Evolutionary conservation across 2,888 invertebrate species (phyloP).

Genomic region (Proisotoma minuta): DNA sequence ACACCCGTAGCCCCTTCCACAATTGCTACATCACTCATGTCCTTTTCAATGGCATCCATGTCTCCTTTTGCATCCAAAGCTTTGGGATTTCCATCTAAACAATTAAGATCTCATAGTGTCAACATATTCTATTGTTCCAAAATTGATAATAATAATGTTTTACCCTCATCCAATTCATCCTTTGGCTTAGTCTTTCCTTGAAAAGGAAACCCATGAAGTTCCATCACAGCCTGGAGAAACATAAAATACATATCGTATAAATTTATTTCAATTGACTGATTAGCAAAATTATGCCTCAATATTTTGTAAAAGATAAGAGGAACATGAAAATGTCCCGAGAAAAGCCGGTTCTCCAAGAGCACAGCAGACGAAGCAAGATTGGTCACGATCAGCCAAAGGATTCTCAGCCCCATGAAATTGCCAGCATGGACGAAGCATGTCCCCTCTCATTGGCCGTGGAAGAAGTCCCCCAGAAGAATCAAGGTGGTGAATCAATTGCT

Average conservation of each 20-base stretch:
- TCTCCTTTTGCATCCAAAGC: not conserved
- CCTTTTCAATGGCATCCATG: not conserved
- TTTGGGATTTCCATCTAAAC: not conserved
- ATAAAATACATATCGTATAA: not conserved
- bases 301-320: constrained; percentile 40
- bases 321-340: constrained; percentile 42
- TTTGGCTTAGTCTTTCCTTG: not conserved
- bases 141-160: not conserved
- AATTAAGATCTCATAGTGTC: not conserved
- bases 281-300: constrained; percentile 29
- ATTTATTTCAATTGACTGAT: not conserved
- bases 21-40: not conserved
- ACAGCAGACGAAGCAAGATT: constrained; percentile 44
- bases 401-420: constrained; percentile 47
- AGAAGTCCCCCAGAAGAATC: constrained; percentile 44
- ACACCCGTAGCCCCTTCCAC: constrained; percentile 5
- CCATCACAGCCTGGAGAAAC: constrained; percentile 37
- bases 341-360: constrained; percentile 46
- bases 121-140: not conserved
- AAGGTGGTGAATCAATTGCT: constrained; percentile 42
- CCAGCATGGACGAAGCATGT: constrained; percentile 40
- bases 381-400: constrained; percentile 45
- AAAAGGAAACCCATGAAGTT: constrained; percentile 37
- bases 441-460: constrained; percentile 40
- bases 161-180: not conserved